These are phyloP conservation scores for Phalacrocorax carbo DNA, from an alignment of 2,113 vertebrate genomes.

Conservation along the genomic window DNA sequence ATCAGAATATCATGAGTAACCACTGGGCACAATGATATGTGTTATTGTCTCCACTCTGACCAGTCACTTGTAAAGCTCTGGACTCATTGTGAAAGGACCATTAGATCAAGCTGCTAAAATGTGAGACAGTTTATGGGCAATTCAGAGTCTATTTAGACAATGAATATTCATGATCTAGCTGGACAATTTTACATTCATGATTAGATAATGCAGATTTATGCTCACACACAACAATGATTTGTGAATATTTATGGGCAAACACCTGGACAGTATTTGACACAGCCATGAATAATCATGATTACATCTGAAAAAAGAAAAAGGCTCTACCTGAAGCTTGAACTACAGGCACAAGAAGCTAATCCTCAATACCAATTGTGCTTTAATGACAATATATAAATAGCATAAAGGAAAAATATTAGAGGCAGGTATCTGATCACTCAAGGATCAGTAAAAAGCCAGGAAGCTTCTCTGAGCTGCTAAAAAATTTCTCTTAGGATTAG, in stretches of 20 bases:
- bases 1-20: not conserved
- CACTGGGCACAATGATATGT: not conserved
- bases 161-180: conserved; percentile 55
- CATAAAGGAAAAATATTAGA: not conserved
- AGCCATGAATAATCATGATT: conserved; percentile 5
- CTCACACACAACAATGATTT: conserved; percentile 55
- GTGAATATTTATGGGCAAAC: conserved; percentile 62
- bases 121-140: conserved; percentile 17
- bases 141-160: conserved; percentile 14
- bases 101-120: conserved; percentile 28
- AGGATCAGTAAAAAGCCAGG: not conserved
- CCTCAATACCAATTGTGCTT: not conserved
- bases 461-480: not conserved
- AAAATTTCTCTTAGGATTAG: not conserved
- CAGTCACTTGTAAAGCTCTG: not conserved
- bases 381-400: not conserved
- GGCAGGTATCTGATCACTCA: not conserved
- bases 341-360: conserved; percentile 2
- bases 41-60: not conserved
- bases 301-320: not conserved
- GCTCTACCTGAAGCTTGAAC: conserved; percentile 1
- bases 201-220: conserved; percentile 61
- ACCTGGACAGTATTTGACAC: conserved; percentile 57
- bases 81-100: not conserved
- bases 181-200: conserved; percentile 53